Evolutionary conservation across 2,797 vertebrate genomes (phyloP), one percentile per base, ranked within the genome.

Genomic region (Fundulus diaphanus): DNA sequence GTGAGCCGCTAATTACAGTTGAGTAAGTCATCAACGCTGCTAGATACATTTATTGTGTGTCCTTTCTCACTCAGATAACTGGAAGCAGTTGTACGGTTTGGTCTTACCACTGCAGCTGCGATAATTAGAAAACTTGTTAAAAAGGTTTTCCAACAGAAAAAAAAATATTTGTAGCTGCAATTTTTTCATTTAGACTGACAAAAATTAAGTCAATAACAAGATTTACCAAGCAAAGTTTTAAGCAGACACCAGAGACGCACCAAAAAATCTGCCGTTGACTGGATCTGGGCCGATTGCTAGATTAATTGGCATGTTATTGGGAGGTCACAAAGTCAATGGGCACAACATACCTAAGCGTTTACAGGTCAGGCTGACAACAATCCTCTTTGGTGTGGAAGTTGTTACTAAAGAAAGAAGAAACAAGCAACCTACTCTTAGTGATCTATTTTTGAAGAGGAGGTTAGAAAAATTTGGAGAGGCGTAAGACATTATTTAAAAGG

Each of bases 1-100:
- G 70, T 74, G 69, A 80, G 76, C 76, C 18, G 7, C 79, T 85
- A 89, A 89, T 90, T 90, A 82, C 71, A 69, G 71, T 35, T 16
- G 72, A 88, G 73, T 86, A 85, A 87, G 83, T 85, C 82, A 77
- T 90, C 84, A 82, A 72, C 73, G 74, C 74, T 59, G 76, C 67
- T 69, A 51, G 66, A 82, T 84, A 48, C 70, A 74, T 88, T 72
- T 79, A 78, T 78, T 66, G 74, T 22, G 66, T 67, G 80, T 80
- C 70, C 22, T 69, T 69, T 78, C 77, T 57, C 73, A n/a, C 63
- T 65, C 24, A 29, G 44, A 73, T 74, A 83, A 84, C 69, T 77
- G 79, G 66, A 68, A 69, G 22, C 73, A 82, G 57, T 29, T 9
- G 40, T 13, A 44, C 15, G 9, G 40, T 70, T 44, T 54, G 74